Percentiles rank a stretch among this genome's conserved stretches.
phyloP scores from a whole-genome alignment of 2,888 invertebrate genomes.

The Elegia similella region DNA sequence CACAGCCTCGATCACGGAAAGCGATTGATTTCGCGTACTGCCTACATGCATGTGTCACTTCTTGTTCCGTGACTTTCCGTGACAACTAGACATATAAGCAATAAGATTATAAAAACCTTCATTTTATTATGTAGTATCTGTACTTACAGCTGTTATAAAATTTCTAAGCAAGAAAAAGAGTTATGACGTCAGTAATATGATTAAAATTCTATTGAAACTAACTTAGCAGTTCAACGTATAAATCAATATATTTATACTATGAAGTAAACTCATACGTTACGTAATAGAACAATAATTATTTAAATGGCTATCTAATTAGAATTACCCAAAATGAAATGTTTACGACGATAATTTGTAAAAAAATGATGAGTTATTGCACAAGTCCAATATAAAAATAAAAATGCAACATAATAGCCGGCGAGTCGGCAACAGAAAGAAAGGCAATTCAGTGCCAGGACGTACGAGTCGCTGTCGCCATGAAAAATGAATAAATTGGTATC shows the following conservation, averaged over 20 bases:
- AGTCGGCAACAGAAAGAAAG: constrained; percentile 59
- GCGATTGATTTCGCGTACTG: constrained; percentile 40
- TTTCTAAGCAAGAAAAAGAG: no score
- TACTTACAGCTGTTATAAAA: no score
- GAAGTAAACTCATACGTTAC: no score
- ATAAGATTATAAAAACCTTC: no score
- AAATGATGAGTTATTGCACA: not conserved
- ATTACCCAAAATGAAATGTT: not conserved
- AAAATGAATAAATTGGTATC: constrained; percentile 77
- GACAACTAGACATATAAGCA: constrained; percentile 17
- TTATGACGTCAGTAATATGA: no score
- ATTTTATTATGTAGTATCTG: no score
- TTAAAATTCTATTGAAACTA: no score
- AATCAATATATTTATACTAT: no score
- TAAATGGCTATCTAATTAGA: not conserved
- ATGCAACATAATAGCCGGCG: constrained; percentile 23
- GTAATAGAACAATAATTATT: no score
- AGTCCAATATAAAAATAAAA: constrained; percentile 8
- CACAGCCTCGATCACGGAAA: constrained; percentile 51
- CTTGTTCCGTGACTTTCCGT: constrained; percentile 22
- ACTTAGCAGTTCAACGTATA: no score
- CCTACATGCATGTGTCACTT: constrained; percentile 21
- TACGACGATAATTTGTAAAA: not conserved
- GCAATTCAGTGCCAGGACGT: constrained; percentile 71
- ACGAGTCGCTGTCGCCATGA: constrained; percentile 72